Base-by-base conservation (phyloP, 2,797 vertebrate species). In the Oreonectes daqikongensis region DNA sequence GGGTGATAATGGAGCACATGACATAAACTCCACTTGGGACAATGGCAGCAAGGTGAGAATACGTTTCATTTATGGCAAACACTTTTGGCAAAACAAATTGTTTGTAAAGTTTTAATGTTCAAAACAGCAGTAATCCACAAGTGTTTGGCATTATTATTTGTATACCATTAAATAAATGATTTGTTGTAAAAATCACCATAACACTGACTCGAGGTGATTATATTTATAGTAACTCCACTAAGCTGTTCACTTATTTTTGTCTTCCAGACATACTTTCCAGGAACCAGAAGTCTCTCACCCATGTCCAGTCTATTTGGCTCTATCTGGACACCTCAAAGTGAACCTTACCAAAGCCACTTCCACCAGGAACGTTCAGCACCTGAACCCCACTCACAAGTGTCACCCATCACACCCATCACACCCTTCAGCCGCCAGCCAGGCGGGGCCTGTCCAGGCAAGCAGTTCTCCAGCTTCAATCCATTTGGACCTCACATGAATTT, bases 291-390 rank as follows among this genome's bases (percentile, higher is more conserved):
- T 88, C 94, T 99, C 81, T 99, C 97, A 35, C 97, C 97, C 4
- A 98, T 99, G 96, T 99, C 97, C 87, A 96, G 97, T 88, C 94
- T 99, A 78, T 99, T 99, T 69, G 97, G 97, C 66, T 99, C 97
- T 87, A 99, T 99, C 89, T 99, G 97, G 97, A 98, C 97, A 12
- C 97, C 97, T 0, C 97, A 98, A 85, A 97, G 90, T 6, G 96
- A 97, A 38, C 92, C 94, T 38, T 97, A 95, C 89, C 97, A 95
- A 84, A 95, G 86, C 83, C 96, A 95, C 86, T 95, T 93, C 86
- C 90, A 94, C 0, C 48, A 93, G 1, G 94, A 90, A 70, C 89
- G 91, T 24, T 92, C 92, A 0, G 90, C 88, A 32, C 92, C 94
- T 0, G 85, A 94, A 18, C 95, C 96, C 0, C 93, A 96, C 79